Evolutionary conservation across 1,140 invertebrate genomes (phyloP), one percentile per base, ranked within the genome.

Genomic region (Manduca sexta): DNA sequence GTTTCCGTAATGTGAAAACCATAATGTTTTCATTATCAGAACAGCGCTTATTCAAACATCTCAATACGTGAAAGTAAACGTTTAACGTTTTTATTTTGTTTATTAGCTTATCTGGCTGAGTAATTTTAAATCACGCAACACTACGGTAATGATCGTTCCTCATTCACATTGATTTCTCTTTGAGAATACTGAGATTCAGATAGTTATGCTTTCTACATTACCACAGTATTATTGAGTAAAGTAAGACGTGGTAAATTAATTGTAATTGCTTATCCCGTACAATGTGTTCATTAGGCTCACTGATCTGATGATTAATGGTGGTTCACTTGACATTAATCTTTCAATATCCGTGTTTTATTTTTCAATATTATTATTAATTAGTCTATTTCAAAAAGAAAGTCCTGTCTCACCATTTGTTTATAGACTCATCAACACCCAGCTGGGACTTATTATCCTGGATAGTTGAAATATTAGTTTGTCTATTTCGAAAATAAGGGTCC

Each of bases 131-230:
- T 17, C 29, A 61, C 53, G 58, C 58, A 52, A 56, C 48, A 40
- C 7, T 58, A 21, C 14, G 46, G 18, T 39, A 39, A 34, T 29
- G 49, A 42, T 49, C 34, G 52, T 46, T 52, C 47, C 48, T 58
- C 44, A 49, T 46, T 53, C 49, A 48, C 52, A 63, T 45, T 49
- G 57, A 57, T 64, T 60, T 67, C 61, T 61, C 64, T 49, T 58
- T 56, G 42, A 52, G 43, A 57, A 49, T 52, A 43, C 41, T 18
- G 10, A 13, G 38, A 40, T 18, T 18, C 38, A 18, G 51, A 45
- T 60, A 53, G 41, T 45, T 50, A 58, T 58, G 52, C 58, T 64
- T 64, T 64, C 62, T 57, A 55, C 49, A 12, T 45, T 52, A 29
- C 34, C 35, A 46, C 43, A 46, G 35, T 45, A 48, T 35, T 50